Percentiles rank a stretch among this genome's conserved stretches.
These are phyloP conservation scores for Phyllotreta striolata DNA, from an alignment of 2,888 invertebrate species.

Conservation along the genomic window DNA sequence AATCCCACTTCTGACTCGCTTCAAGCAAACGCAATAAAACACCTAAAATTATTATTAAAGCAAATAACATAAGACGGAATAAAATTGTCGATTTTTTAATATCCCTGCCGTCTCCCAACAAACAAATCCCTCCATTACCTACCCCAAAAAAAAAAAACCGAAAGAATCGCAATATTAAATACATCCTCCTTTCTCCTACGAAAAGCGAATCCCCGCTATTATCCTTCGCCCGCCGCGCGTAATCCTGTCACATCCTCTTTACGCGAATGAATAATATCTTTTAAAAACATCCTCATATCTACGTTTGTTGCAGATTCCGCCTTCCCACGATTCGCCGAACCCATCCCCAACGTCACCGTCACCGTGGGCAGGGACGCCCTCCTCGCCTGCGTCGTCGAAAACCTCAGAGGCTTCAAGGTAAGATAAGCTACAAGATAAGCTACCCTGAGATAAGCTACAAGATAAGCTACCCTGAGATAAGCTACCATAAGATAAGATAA, in stretches of 20 bases:
- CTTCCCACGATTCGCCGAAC: conserved; percentile 85
- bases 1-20: too few relatives aligned
- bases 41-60: too few relatives aligned
- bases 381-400: conserved; percentile 88
- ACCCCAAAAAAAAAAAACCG: too few relatives aligned
- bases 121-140: too few relatives aligned
- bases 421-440: conserved; percentile 43
- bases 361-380: conserved; percentile 87
- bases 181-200: too few relatives aligned
- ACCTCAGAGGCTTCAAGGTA: conserved; percentile 87
- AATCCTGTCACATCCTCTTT: conserved; percentile 33
- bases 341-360: conserved; percentile 89
- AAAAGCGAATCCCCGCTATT: conserved; percentile 2
- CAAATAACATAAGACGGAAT: too few relatives aligned
- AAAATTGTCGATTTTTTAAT: too few relatives aligned
- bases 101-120: too few relatives aligned
- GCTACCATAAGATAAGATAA: too few relatives aligned
- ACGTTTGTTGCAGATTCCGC: conserved; percentile 55
- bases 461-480: not conserved
- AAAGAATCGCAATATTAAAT: too few relatives aligned
- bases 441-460: not conserved
- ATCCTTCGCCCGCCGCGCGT: conserved; percentile 23
- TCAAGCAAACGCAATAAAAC: too few relatives aligned
- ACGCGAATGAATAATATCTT: conserved; percentile 34
- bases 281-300: conserved; percentile 8